A percentile compares a stretch with the other conserved stretches of the same genome.
These are phyloP conservation scores for Cyclura pinguis DNA, from an alignment of 2,797 vertebrate species.

Conservation along the genomic window DNA sequence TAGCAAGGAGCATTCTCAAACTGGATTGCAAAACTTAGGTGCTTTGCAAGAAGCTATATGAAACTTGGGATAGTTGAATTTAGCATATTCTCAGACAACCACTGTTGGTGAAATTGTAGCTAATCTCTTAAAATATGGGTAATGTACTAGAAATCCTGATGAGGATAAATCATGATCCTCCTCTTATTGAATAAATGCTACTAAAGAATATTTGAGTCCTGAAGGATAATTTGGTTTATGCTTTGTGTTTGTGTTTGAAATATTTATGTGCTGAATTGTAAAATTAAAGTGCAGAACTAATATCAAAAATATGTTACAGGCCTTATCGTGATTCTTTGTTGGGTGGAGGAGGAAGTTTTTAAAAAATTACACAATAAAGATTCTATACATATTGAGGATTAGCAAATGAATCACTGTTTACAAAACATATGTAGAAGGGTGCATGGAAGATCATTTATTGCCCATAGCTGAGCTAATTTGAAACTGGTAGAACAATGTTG, in stretches of 20 bases:
- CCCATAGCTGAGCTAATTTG: neutral
- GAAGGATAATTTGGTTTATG: neutral
- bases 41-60: neutral
- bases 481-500: neutral
- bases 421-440: neutral
- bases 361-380: neutral
- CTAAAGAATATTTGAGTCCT: neutral
- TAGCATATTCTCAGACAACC: neutral
- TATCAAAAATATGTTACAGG: neutral
- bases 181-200: neutral
- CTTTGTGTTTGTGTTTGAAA: neutral
- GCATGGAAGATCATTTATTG: neutral
- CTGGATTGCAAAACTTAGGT: constrained; percentile 8
- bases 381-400: neutral
- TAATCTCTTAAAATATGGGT: neutral
- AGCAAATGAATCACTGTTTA: neutral
- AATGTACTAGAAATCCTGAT: neutral
- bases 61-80: neutral
- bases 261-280: neutral
- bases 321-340: neutral
- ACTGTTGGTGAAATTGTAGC: neutral
- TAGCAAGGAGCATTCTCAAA: neutral
- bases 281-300: neutral
- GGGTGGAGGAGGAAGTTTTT: too few species aligned
- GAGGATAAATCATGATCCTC: neutral